Percentiles rank a stretch among this genome's conserved stretches.
Conservation (phyloP, 2,797 vertebrate genomes). For the Sebastes baramenuke region DNA sequence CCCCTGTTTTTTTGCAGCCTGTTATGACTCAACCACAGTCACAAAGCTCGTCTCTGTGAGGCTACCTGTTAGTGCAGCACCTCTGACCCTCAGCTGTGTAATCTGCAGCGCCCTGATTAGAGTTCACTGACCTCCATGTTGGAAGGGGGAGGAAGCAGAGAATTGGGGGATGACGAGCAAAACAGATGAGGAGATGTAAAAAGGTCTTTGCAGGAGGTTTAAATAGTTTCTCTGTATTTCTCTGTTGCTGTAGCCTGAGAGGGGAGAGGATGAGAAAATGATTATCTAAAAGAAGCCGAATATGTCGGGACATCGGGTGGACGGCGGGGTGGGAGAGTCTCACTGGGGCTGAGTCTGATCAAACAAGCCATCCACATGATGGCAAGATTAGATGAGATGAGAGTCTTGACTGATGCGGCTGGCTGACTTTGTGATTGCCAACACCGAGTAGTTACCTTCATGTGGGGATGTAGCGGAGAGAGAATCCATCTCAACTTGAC, state of each 20-base stretch:
- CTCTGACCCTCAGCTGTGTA: conserved; percentile 49
- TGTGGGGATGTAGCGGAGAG: background rate
- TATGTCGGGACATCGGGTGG: conserved; percentile 11
- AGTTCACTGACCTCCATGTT: conserved; percentile 52
- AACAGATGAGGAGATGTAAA: conserved; percentile 30
- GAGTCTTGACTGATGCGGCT: conserved; percentile 3
- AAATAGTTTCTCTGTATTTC: conserved; percentile 6
- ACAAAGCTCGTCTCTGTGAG: conserved; percentile 4
- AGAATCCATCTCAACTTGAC: conserved; percentile 4
- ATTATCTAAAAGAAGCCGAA: background rate
- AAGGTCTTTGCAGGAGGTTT: conserved; percentile 8
- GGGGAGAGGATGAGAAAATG: background rate
- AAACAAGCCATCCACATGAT: conserved; percentile 27
- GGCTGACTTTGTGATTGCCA: conserved; percentile 24
- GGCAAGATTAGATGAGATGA: conserved; percentile 31
- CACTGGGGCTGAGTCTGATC: conserved; percentile 27
- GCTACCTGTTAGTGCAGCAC: conserved; percentile 35
- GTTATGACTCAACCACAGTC: conserved; percentile 3
- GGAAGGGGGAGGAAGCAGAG: background rate
- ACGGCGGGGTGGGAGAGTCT: background rate
- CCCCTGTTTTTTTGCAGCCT: background rate
- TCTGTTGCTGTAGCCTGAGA: background rate
- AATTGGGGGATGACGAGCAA: conserved; percentile 16
- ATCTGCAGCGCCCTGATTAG: conserved; percentile 39
- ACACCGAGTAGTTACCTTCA: background rate